These are phyloP conservation scores for Conger conger DNA, from an alignment of 2,113 vertebrate genomes.

Conservation along the genomic window DNA sequence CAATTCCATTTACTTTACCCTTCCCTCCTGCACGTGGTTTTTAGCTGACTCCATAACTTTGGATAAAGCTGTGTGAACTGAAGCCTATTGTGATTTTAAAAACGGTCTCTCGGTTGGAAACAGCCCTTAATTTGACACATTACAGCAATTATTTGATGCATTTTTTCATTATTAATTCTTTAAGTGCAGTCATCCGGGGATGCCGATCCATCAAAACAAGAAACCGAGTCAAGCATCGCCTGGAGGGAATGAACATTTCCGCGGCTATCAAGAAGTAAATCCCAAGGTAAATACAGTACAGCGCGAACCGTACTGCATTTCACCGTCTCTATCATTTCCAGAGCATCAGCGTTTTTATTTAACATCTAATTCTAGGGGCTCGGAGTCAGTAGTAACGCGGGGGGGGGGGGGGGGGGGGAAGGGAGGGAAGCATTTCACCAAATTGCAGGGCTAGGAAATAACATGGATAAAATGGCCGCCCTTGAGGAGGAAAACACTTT, in stretches of 20 bases:
- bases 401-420: too few relatives aligned
- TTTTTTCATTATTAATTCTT: slow-evolving; percentile 55
- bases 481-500: slow-evolving; percentile 40
- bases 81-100: slow-evolving; percentile 32
- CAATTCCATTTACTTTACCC: not conserved
- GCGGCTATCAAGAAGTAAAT: slow-evolving; percentile 37
- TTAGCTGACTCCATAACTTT: slow-evolving; percentile 22
- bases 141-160: slow-evolving; percentile 46
- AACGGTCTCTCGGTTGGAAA: slow-evolving; percentile 32
- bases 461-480: slow-evolving; percentile 33
- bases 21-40: not conserved
- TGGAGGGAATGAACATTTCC: slow-evolving; percentile 34
- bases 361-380: slow-evolving; percentile 34
- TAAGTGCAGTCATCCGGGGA: slow-evolving; percentile 41
- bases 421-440: slow-evolving; percentile 45
- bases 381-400: slow-evolving; percentile 33
- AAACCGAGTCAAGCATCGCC: slow-evolving; percentile 31
- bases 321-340: slow-evolving; percentile 20
- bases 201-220: slow-evolving; percentile 51
- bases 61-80: slow-evolving; percentile 11
- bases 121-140: slow-evolving; percentile 52
- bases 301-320: slow-evolving; percentile 14
- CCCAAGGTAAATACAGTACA: slow-evolving; percentile 34
- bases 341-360: slow-evolving; percentile 41
- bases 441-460: slow-evolving; percentile 39